A percentile compares a stretch with the other conserved stretches of the same genome.
These are phyloP conservation scores for Heliconius melpomene DNA, from an alignment of 1,140 invertebrate genomes.

Conservation along the genomic window DNA sequence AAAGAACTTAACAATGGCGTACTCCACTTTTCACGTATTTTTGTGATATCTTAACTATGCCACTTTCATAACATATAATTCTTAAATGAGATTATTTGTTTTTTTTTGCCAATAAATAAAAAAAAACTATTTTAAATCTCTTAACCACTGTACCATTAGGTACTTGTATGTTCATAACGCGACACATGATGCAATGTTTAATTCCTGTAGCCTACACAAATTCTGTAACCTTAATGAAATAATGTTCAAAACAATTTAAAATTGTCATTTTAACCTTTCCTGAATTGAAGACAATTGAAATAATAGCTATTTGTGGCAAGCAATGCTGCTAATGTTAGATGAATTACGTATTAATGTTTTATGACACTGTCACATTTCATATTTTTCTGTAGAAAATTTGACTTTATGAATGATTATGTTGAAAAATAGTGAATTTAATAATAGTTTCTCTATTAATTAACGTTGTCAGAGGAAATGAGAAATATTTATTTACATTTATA, in stretches of 20 bases:
- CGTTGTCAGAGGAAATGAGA: no score
- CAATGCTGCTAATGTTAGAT: constrained; percentile 6
- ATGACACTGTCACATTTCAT: background rate
- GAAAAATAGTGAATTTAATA: no score
- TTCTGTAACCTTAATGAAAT: constrained; percentile 54
- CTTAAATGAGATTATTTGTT: no score
- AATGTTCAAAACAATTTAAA: constrained; percentile 62
- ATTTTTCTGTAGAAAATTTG: background rate
- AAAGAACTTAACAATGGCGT: no score
- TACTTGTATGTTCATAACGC: background rate
- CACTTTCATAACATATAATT: no score
- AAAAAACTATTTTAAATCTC: no score
- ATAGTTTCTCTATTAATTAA: no score
- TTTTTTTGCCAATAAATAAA: no score
- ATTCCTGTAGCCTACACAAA: constrained; percentile 34
- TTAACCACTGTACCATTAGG: background rate
- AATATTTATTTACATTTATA: no score
- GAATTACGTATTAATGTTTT: background rate
- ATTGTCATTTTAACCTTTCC: constrained; percentile 44
- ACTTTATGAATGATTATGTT: no score
- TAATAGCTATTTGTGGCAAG: constrained; percentile 35
- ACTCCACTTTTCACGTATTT: no score
- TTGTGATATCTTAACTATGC: no score
- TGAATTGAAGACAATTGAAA: constrained; percentile 47
- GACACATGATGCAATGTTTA: constrained; percentile 32